Conservation (phyloP, 2,888 invertebrate species). For the Taenaris catops region DNA sequence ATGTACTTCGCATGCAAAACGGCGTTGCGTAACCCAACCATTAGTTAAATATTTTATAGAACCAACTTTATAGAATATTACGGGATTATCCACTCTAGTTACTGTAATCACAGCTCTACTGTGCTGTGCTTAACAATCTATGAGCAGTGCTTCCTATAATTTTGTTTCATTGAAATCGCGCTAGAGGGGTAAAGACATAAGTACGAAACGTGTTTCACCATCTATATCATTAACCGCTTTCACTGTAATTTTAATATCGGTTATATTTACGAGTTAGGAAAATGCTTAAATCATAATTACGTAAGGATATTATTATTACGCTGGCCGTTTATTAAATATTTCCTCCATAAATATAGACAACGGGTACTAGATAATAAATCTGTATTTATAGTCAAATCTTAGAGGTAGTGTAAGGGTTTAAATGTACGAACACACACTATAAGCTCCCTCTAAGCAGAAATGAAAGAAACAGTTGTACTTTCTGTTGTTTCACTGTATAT, state of each 20-base stretch:
- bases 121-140: conserved; percentile 29
- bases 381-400: too few relatives aligned
- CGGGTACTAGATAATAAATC: too few relatives aligned
- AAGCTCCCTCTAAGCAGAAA: too few relatives aligned
- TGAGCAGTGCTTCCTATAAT: conserved; percentile 45
- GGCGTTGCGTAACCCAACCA: conserved; percentile 23
- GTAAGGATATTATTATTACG: too few relatives aligned
- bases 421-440: too few relatives aligned
- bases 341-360: too few relatives aligned
- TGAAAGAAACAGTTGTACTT: too few relatives aligned
- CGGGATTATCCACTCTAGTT: conserved; percentile 37
- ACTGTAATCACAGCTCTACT: conserved; percentile 30
- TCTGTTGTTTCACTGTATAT: too few relatives aligned
- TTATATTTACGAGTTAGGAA: conserved; percentile 10
- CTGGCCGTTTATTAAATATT: too few relatives aligned
- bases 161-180: conserved; percentile 42
- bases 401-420: too few relatives aligned
- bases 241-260: conserved; percentile 30
- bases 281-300: conserved; percentile 6
- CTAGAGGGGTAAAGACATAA: conserved; percentile 31
- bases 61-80: conserved; percentile 40
- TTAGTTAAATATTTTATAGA: conserved; percentile 41
- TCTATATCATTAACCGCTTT: conserved; percentile 37
- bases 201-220: conserved; percentile 38
- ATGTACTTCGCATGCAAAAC: conserved; percentile 23